Conservation (phyloP, 2,888 invertebrate genomes). For the Shargacucullia verbasci region DNA sequence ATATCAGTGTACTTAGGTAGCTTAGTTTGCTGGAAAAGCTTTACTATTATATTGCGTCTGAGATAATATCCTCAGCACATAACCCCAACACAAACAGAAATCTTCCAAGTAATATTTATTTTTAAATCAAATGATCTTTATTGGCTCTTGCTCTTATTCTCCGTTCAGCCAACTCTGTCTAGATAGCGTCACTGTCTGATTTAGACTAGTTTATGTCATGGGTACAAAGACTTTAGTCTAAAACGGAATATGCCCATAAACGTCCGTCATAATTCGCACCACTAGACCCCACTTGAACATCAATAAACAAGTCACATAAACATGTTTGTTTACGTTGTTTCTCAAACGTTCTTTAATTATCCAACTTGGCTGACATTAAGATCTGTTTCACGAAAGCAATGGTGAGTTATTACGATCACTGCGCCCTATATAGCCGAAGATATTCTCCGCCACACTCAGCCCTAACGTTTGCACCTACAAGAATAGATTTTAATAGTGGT, state of each 20-base stretch:
- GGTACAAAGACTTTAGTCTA: slow-evolving; percentile 27
- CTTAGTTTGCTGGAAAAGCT: slow-evolving; percentile 19
- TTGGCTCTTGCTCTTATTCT: slow-evolving; percentile 20
- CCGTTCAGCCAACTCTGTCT: slow-evolving; percentile 3
- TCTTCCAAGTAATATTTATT: slow-evolving; percentile 22
- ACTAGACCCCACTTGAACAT: slow-evolving; percentile 39
- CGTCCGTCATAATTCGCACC: slow-evolving; percentile 31
- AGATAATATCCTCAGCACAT: slow-evolving; percentile 12
- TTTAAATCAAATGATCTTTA: slow-evolving; percentile 33
- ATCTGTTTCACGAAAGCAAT: slow-evolving; percentile 40
- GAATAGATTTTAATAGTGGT: slow-evolving; percentile 75
- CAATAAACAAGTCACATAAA: slow-evolving; percentile 46
- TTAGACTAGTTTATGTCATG: slow-evolving; percentile 35
- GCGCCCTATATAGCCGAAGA: slow-evolving; percentile 39
- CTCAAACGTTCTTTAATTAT: slow-evolving; percentile 48
- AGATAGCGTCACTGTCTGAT: slow-evolving; percentile 32
- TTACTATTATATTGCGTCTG: slow-evolving; percentile 16
- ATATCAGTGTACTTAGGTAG: slow-evolving; percentile 16
- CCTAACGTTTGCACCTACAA: slow-evolving; percentile 54
- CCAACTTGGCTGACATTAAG: slow-evolving; percentile 39
- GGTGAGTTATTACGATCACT: slow-evolving; percentile 44
- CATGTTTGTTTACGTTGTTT: slow-evolving; percentile 37
- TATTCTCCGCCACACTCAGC: slow-evolving; percentile 38
- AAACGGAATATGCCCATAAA: slow-evolving; percentile 29
- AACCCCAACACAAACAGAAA: slow-evolving; percentile 30